A percentile compares a stretch with the other conserved stretches of the same genome.
Conservation (phyloP, 2,797 vertebrate genomes). For the Acanthopagrus latus region DNA sequence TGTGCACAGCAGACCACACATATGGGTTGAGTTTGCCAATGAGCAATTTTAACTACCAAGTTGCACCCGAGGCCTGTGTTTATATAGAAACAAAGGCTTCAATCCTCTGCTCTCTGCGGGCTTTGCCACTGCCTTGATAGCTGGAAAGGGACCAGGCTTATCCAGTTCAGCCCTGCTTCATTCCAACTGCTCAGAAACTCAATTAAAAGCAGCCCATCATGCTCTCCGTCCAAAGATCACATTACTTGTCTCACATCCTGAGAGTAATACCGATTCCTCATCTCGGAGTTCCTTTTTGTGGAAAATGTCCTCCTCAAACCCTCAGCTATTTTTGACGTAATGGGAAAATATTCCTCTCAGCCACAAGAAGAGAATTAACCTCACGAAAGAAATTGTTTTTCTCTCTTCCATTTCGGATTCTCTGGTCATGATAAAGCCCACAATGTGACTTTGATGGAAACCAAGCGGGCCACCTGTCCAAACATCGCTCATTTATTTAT, state of each 20-base stretch:
- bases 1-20: constrained; percentile 42
- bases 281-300: constrained; percentile 50
- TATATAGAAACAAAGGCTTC: constrained; percentile 59
- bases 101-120: constrained; percentile 45
- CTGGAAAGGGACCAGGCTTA: constrained; percentile 51
- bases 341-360: constrained; percentile 58
- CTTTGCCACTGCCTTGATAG: constrained; percentile 35
- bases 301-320: constrained; percentile 63
- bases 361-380: constrained; percentile 62
- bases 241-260: constrained; percentile 64
- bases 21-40: constrained; percentile 44
- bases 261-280: constrained; percentile 57
- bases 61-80: constrained; percentile 46
- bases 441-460: constrained; percentile 55
- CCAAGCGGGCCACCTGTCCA: constrained; percentile 75
- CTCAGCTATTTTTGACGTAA: constrained; percentile 65
- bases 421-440: constrained; percentile 55
- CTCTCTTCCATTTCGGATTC: constrained; percentile 56
- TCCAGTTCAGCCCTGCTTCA: constrained; percentile 54
- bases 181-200: constrained; percentile 67
- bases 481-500: constrained; percentile 72
- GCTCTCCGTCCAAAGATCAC: constrained; percentile 65
- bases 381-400: constrained; percentile 49
- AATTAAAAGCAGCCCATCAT: constrained; percentile 65
- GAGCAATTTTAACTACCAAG: constrained; percentile 49